Evolutionary conservation across 1,140 invertebrate genomes (phyloP).

Genomic region (Lasioglossum baleicum): DNA sequence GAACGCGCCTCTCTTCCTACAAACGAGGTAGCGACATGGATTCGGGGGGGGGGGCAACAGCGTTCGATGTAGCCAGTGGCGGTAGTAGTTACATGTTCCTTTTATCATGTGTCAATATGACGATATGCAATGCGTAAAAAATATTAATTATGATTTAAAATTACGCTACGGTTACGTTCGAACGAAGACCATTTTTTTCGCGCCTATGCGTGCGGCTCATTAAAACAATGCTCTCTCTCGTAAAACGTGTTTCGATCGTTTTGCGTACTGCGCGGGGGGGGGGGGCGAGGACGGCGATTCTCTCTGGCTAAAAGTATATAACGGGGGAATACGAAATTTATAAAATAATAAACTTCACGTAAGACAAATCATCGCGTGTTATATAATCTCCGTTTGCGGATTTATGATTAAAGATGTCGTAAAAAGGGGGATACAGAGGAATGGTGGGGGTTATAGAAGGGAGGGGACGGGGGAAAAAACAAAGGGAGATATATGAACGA

Average conservation of each 20-base stretch:
- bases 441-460: not conserved
- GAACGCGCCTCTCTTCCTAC: not conserved
- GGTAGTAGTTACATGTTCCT: conserved; percentile 29
- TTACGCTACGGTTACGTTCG: conserved; percentile 33
- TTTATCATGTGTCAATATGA: conserved; percentile 36
- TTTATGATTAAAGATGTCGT: conserved; percentile 23
- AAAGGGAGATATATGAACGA: not conserved
- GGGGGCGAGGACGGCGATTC: conserved; percentile 45
- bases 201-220: conserved; percentile 10
- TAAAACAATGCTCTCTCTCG: conserved; percentile 40
- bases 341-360: conserved; percentile 58
- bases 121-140: conserved; percentile 55
- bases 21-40: conserved; percentile 25
- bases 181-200: conserved; percentile 27
- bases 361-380: conserved; percentile 56
- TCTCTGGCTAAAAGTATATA: conserved; percentile 58
- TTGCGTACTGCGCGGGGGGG: conserved; percentile 24
- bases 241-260: conserved; percentile 30
- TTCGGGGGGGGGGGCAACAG: conserved; percentile 21
- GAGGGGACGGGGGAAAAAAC: not conserved
- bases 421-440: conserved; percentile 10
- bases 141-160: conserved; percentile 56
- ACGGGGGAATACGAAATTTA: conserved; percentile 52
- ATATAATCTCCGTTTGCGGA: conserved; percentile 29
- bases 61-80: conserved; percentile 31